These are phyloP conservation scores for Ptychochromis oligacanthus DNA, from an alignment of 2,113 vertebrate species.

Conservation along the genomic window DNA sequence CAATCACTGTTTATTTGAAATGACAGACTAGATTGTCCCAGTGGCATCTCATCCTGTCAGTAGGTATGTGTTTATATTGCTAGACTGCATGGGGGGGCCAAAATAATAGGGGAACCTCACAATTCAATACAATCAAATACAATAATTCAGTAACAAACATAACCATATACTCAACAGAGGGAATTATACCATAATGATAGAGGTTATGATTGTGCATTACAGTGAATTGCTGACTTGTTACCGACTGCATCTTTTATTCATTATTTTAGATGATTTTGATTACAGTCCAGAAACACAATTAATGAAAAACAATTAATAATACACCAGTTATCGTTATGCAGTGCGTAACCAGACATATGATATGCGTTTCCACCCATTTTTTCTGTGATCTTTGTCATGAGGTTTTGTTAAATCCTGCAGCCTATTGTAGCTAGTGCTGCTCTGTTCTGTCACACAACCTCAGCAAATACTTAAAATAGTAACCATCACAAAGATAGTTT, in stretches of 20 bases:
- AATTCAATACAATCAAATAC: not conserved
- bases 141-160: not conserved
- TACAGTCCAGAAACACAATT: too few relatives aligned
- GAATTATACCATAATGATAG: too few relatives aligned
- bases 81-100: not conserved
- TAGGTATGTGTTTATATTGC: conserved; percentile 26
- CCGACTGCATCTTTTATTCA: too few relatives aligned
- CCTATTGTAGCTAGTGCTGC: not conserved
- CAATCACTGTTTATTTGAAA: conserved; percentile 52
- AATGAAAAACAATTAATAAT: too few relatives aligned
- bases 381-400: not conserved
- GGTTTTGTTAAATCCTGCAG: not conserved
- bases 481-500: not conserved
- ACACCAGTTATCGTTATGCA: too few relatives aligned
- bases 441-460: not conserved
- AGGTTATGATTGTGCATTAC: too few relatives aligned
- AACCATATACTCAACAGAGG: not conserved
- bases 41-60: conserved; percentile 31
- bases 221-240: too few relatives aligned
- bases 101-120: conserved; percentile 13
- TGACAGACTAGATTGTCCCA: conserved; percentile 47
- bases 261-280: too few relatives aligned
- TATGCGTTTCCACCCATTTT: too few relatives aligned
- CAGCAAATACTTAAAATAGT: not conserved
- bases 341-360: not conserved